A percentile compares a stretch with the other conserved stretches of the same genome.
phyloP scores from a whole-genome alignment of 2,888 invertebrate genomes.

The Patella pellucida region DNA sequence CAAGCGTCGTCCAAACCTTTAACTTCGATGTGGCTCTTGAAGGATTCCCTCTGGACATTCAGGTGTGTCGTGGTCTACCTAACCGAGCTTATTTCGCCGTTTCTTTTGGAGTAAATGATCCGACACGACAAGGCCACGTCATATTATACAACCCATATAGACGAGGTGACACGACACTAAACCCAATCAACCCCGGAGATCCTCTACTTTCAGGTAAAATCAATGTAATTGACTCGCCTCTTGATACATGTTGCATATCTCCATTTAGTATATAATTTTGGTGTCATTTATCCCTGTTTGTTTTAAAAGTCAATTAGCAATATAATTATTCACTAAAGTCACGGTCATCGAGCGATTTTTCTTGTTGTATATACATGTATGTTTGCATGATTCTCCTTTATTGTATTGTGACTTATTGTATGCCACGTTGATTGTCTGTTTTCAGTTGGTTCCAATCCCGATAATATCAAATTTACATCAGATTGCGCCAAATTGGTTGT shows the following conservation, averaged over 20 bases:
- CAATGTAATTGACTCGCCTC: neutral
- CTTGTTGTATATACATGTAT: no score
- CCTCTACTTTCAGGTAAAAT: neutral
- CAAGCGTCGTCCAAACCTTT: neutral
- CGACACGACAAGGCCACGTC: conserved; percentile 10
- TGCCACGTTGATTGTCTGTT: neutral
- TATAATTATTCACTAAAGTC: no score
- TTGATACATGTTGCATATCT: neutral
- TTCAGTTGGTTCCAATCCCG: conserved; percentile 22
- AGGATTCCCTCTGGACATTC: conserved; percentile 16
- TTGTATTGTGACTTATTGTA: no score
- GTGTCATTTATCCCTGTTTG: no score
- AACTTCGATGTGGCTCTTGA: conserved; percentile 7
- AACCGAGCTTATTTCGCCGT: conserved; percentile 14
- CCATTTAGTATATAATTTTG: no score
- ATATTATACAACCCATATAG: conserved; percentile 13
- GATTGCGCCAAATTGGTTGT: conserved; percentile 24
- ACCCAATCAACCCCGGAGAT: conserved; percentile 5
- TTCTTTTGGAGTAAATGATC: conserved; percentile 9
- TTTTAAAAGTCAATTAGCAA: no score
- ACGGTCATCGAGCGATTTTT: no score
- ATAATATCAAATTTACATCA: conserved; percentile 21
- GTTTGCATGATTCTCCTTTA: no score
- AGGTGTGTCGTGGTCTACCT: conserved; percentile 14
- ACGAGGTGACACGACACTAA: neutral